A percentile compares a stretch with the other conserved stretches of the same genome.
Evolutionary conservation across 2,113 vertebrate species (phyloP).

Genomic region (Psephotus haematonotus): DNA sequence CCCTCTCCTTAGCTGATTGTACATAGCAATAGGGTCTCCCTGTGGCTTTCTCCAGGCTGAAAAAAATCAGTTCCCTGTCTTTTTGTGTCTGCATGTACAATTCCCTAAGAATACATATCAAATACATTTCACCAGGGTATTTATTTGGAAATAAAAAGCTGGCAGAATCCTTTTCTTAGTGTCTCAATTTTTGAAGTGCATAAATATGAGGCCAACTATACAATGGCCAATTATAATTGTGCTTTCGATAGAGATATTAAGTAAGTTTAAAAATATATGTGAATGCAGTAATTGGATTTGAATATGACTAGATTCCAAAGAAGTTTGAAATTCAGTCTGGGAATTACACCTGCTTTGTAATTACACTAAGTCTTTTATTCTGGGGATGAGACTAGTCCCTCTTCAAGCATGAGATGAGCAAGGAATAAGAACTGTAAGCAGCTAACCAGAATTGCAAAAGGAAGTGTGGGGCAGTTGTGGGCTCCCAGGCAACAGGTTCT

Average conservation of each 20-base stretch:
- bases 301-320: not conserved
- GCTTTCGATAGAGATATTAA: not conserved
- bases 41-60: not conserved
- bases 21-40: not conserved
- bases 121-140: not conserved
- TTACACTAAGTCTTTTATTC: not conserved
- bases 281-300: not conserved
- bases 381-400: not conserved
- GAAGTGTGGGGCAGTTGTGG: not conserved
- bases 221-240: not conserved
- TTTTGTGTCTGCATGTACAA: not conserved
- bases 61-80: not conserved
- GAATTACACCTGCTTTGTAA: not conserved
- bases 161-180: not conserved
- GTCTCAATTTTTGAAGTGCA: not conserved
- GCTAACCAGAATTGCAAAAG: not conserved
- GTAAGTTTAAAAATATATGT: not conserved
- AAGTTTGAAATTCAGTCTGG: not conserved
- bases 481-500: not conserved
- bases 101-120: not conserved
- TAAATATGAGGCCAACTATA: not conserved
- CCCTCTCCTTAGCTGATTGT: not conserved
- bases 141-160: not conserved
- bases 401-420: not conserved
- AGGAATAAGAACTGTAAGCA: not conserved